Percentiles rank a stretch among this genome's conserved stretches.
phyloP scores from a whole-genome alignment of 2,888 invertebrate species.

The Clunio marinus region DNA sequence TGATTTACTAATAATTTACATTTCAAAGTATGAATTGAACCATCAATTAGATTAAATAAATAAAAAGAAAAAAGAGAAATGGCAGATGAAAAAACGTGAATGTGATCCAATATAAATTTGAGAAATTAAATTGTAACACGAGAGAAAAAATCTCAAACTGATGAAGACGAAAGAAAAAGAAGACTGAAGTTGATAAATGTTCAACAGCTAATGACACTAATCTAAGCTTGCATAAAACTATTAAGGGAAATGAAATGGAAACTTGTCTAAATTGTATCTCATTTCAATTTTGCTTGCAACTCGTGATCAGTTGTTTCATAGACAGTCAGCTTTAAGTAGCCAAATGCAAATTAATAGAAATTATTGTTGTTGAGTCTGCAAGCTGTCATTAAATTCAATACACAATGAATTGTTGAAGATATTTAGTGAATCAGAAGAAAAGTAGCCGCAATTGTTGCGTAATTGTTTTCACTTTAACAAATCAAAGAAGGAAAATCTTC shows the following conservation, averaged over 20 bases:
- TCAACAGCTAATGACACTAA: constrained; percentile 1
- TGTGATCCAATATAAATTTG: constrained; percentile 17
- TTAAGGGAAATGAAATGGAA: constrained; percentile 7
- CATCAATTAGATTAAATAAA: neutral
- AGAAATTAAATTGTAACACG: constrained; percentile 3
- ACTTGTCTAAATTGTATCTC: constrained; percentile 15
- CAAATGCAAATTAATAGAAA: too few relatives aligned
- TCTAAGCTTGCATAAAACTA: neutral
- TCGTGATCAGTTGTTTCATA: neutral
- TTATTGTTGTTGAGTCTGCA: too few relatives aligned
- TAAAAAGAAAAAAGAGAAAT: neutral
- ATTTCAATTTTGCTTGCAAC: constrained; percentile 8
- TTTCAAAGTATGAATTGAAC: constrained; percentile 6
- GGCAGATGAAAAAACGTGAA: neutral
- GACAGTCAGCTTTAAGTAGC: constrained; percentile 14
- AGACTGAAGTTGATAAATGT: constrained; percentile 10
- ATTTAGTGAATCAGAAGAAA: too few relatives aligned
- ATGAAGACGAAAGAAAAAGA: neutral
- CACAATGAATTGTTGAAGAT: too few relatives aligned
- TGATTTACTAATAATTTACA: neutral
- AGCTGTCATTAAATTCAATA: too few relatives aligned
- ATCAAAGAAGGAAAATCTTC: too few relatives aligned
- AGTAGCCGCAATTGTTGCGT: too few relatives aligned
- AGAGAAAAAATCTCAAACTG: too few relatives aligned
- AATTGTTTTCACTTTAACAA: too few relatives aligned